phyloP scores from a whole-genome alignment of 2,113 vertebrate species.

The Cinclus cinclus region DNA sequence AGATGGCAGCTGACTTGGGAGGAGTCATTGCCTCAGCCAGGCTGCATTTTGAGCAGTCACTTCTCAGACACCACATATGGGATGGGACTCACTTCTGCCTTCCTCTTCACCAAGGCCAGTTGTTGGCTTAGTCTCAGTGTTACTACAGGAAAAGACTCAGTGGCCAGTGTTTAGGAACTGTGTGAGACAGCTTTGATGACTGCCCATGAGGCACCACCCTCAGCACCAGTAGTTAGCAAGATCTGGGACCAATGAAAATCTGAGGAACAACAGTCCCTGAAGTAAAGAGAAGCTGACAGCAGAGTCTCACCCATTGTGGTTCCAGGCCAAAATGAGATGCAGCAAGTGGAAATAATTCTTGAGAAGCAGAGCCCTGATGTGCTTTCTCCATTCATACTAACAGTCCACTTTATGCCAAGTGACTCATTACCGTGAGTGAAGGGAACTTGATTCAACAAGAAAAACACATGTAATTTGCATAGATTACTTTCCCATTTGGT shows the following conservation, averaged over 20 bases:
- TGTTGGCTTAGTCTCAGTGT: neutral
- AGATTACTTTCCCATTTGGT: constrained; percentile 50
- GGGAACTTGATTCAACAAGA: constrained; percentile 44
- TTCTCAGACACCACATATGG: neutral
- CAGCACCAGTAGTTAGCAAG: neutral
- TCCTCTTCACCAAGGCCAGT: neutral
- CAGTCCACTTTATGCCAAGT: constrained; percentile 44
- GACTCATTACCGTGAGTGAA: constrained; percentile 47
- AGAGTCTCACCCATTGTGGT: neutral
- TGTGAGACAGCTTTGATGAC: neutral
- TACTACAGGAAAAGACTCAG: neutral
- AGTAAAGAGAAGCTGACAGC: neutral
- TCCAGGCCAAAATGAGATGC: constrained; percentile 8
- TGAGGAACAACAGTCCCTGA: neutral
- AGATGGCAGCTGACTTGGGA: neutral
- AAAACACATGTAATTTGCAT: constrained; percentile 53
- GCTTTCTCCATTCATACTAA: constrained; percentile 48
- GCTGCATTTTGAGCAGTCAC: neutral
- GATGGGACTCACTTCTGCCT: neutral
- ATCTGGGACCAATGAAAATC: neutral
- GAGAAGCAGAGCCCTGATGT: constrained; percentile 15
- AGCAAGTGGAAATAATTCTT: constrained; percentile 33
- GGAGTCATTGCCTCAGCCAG: neutral
- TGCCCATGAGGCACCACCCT: neutral
- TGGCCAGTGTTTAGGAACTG: neutral